Evolutionary conservation across 2,113 vertebrate genomes (phyloP).

Genomic region (Pipa parva): DNA sequence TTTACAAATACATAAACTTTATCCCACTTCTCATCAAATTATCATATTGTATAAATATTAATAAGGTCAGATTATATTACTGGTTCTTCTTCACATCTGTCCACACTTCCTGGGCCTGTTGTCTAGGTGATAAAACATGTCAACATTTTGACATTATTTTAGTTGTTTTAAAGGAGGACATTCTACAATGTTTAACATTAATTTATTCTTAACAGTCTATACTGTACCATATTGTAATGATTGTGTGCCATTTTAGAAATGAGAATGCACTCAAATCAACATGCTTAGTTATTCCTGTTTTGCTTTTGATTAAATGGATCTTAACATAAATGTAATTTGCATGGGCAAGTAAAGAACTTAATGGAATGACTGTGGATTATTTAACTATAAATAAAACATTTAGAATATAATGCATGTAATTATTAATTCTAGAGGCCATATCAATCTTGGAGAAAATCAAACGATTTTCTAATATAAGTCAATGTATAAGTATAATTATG

Average conservation of each 20-base stretch:
- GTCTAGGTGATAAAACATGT: slow-evolving; percentile 69
- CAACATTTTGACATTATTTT: slow-evolving; percentile 75
- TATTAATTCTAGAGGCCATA: neutral
- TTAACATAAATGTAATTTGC: slow-evolving; percentile 50
- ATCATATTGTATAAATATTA: slow-evolving; percentile 83
- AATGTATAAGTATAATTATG: too few species aligned
- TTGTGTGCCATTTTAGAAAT: slow-evolving; percentile 47
- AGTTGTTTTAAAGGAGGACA: slow-evolving; percentile 63
- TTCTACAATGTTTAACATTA: slow-evolving; percentile 69
- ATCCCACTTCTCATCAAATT: slow-evolving; percentile 67
- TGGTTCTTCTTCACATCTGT: slow-evolving; percentile 67
- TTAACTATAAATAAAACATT: slow-evolving; percentile 12
- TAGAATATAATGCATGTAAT: slow-evolving; percentile 2
- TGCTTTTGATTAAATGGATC: slow-evolving; percentile 45
- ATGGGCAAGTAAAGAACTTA: slow-evolving; percentile 49
- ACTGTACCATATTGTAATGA: slow-evolving; percentile 51
- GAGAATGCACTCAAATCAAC: slow-evolving; percentile 48
- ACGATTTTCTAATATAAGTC: neutral
- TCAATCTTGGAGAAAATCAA: neutral
- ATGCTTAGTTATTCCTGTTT: slow-evolving; percentile 47
- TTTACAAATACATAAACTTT: slow-evolving; percentile 70
- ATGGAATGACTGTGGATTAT: slow-evolving; percentile 15
- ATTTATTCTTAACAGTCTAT: slow-evolving; percentile 58
- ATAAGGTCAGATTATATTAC: slow-evolving; percentile 73
- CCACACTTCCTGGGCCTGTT: slow-evolving; percentile 65